Evolutionary conservation across 2,113 vertebrate species (phyloP).

Genomic region (Zosterops japonicus): DNA sequence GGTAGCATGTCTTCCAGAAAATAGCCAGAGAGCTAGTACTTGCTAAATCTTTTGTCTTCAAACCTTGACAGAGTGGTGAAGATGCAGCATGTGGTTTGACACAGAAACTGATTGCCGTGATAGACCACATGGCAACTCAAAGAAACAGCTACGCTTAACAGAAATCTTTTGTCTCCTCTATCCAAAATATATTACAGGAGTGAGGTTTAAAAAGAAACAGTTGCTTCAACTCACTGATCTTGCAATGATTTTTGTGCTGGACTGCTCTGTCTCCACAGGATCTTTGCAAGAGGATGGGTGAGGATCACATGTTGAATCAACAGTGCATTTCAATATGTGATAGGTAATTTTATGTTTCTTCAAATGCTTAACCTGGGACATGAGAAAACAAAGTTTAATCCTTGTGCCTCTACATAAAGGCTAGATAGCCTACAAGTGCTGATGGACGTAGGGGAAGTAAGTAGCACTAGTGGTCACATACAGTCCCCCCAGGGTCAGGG

Average conservation of each 20-base stretch:
- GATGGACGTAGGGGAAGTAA: neutral
- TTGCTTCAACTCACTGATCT: neutral
- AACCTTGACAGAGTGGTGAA: neutral
- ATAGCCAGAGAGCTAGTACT: neutral
- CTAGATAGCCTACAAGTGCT: neutral
- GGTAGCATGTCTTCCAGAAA: neutral
- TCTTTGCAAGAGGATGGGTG: neutral
- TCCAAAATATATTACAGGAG: neutral
- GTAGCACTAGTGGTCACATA: rapidly evolving
- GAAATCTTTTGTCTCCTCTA: neutral
- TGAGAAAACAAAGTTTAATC: neutral
- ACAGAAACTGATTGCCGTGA: neutral
- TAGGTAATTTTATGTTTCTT: neutral
- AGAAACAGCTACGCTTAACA: neutral
- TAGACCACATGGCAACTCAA: neutral
- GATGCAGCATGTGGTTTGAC: neutral
- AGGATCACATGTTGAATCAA: neutral
- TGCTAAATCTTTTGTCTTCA: neutral
- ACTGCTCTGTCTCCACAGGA: neutral
- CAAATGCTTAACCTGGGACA: neutral
- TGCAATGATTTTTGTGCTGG: neutral
- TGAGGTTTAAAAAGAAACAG: neutral
- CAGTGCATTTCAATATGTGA: neutral
- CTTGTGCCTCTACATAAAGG: neutral
- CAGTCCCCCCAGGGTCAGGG: rapidly evolving